Base-by-base conservation (phyloP, 2,888 invertebrate genomes). In the Oscheius myriophilus region DNA sequence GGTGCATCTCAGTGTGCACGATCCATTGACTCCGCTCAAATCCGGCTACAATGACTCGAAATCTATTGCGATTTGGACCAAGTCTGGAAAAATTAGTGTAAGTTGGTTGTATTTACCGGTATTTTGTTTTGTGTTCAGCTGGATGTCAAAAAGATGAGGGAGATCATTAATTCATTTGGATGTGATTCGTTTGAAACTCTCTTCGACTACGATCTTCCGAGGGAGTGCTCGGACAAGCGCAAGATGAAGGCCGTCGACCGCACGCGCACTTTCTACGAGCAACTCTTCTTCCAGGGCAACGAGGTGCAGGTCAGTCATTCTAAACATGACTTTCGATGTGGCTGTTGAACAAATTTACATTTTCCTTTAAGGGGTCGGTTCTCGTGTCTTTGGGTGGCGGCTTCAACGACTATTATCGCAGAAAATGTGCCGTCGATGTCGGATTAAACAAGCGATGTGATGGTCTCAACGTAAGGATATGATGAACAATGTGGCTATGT, bases 51-150 rank as follows among this genome's bases (percentile, higher is more conserved):
- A 84, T 62, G 78, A 80, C 33, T 65, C 69, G 39, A 79, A 80
- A 58, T 75, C 76, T 2, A 68, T 82, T 9, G 82, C 84, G 16
- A 71, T 84, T 25, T 84, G 82, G 84, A 76, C 76, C 3, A 69
- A 66, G 21, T 69, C 71, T 41, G 80, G 82, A 45, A 79, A 79
- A 62, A 67, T 69, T 4, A 72, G 72, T 59, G 75, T 78, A 54
- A 25, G 71, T 55, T 3, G 33, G 4, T 33, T 3, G 33, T 9
- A 33, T 9, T 9, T 33, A 9, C 3, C 18, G 49, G 54, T 43
- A 33, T 9, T n/a, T 45, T 55, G 12, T 3, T 26, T 41, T 52
- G n/a, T 63, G 33, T 66, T 65, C 43, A 72, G 72, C 23, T 78
- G 42, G 69, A 72, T 58, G 73, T 70, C 16, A 66, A 67, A 14